These are phyloP conservation scores for Drosophila ambigua DNA, from an alignment of 1,140 invertebrate genomes.

Conservation along the genomic window DNA sequence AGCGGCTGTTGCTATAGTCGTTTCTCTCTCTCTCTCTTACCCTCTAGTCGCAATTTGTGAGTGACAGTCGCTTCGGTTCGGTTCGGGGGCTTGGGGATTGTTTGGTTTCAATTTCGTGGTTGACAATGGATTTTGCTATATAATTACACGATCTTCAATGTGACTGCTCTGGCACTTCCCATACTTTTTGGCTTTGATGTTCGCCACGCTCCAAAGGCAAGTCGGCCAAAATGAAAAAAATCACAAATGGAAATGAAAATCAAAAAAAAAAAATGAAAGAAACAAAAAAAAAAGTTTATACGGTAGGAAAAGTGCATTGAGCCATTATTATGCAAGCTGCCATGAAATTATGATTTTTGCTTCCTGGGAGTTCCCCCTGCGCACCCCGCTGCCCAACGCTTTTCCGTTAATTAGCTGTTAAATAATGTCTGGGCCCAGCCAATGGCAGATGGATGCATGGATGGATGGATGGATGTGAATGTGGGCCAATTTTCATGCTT, in stretches of 20 bases:
- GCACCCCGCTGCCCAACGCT: no score
- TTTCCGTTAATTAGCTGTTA: slow-evolving; percentile 69
- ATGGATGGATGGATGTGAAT: slow-evolving; percentile 43
- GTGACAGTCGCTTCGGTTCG: slow-evolving; percentile 39
- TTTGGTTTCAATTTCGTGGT: slow-evolving; percentile 78
- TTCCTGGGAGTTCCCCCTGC: slow-evolving; percentile 45
- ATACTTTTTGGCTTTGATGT: slow-evolving; percentile 66
- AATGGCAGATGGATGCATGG: background rate
- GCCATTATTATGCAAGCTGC: slow-evolving; percentile 65
- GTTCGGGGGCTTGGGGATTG: slow-evolving; percentile 57
- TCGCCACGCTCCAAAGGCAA: slow-evolving; percentile 76
- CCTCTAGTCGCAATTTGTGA: slow-evolving; percentile 1
- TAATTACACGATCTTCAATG: slow-evolving; percentile 79
- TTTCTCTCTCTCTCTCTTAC: slow-evolving; percentile 3
- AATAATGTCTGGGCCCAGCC: slow-evolving; percentile 67
- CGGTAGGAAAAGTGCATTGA: slow-evolving; percentile 61
- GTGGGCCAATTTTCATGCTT: slow-evolving; percentile 76
- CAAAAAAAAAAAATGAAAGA: slow-evolving; percentile 3
- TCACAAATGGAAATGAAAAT: slow-evolving; percentile 4
- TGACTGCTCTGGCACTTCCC: slow-evolving; percentile 56
- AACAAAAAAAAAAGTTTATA: slow-evolving; percentile 15
- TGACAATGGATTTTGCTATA: slow-evolving; percentile 80
- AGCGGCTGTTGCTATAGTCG: slow-evolving; percentile 32
- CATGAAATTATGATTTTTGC: slow-evolving; percentile 67
- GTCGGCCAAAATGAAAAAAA: slow-evolving; percentile 51